Evolutionary conservation across 2,113 vertebrate species (phyloP).

Genomic region (Melanotaenia duboulayi): DNA sequence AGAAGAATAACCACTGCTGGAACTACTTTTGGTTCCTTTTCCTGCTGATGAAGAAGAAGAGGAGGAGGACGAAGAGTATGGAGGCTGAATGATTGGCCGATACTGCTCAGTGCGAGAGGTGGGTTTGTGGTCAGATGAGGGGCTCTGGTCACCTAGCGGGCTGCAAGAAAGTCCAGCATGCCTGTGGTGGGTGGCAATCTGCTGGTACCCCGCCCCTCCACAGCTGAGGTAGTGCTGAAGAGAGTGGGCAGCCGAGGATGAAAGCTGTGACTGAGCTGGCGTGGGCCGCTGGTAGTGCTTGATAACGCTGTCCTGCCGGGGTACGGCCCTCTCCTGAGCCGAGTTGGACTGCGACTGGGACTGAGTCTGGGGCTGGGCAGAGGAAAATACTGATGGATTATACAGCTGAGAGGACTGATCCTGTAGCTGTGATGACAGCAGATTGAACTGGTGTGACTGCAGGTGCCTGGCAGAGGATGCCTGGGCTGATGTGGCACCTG

Average conservation of each 20-base stretch:
- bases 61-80: slow-evolving; percentile 84
- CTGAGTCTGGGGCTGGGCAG: slow-evolving; percentile 84
- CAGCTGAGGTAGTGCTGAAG: slow-evolving; percentile 96
- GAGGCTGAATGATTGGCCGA: slow-evolving; percentile 91
- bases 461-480: slow-evolving; percentile 87
- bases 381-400: slow-evolving; percentile 90
- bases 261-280: slow-evolving; percentile 85
- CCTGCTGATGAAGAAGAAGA: slow-evolving; percentile 78
- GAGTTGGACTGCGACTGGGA: slow-evolving; percentile 80
- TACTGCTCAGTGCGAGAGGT: slow-evolving; percentile 85
- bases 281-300: slow-evolving; percentile 96
- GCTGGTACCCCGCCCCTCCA: slow-evolving; percentile 90
- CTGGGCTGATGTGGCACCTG: slow-evolving; percentile 80
- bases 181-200: slow-evolving; percentile 84
- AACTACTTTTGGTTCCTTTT: slow-evolving; percentile 84
- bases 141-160: slow-evolving; percentile 90
- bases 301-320: slow-evolving; percentile 93
- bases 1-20: slow-evolving; percentile 86
- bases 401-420: slow-evolving; percentile 90
- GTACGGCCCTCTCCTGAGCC: slow-evolving; percentile 87
- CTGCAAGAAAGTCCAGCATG: slow-evolving; percentile 90
- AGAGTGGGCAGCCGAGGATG: slow-evolving; percentile 86
- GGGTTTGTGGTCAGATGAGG: slow-evolving; percentile 82
- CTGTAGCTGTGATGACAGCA: slow-evolving; percentile 90
- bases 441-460: slow-evolving; percentile 92